A percentile compares a stretch with the other conserved stretches of the same genome.
Conservation (phyloP, 2,113 vertebrate species). For the Xiphophorus maculatus region DNA sequence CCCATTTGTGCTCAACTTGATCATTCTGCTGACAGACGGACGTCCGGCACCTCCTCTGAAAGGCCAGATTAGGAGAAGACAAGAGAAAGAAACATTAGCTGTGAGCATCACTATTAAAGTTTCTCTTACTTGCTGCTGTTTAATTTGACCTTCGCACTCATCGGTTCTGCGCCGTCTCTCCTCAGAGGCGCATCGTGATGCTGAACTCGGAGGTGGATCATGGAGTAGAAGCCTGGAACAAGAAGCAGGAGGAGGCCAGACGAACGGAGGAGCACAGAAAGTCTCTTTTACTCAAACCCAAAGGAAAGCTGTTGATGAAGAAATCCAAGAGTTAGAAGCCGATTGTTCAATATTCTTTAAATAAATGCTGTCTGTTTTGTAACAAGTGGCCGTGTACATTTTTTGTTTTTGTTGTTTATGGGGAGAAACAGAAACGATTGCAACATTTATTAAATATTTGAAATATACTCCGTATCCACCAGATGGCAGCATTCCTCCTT, state of each 20-base stretch:
- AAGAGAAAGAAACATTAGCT: conserved; percentile 80
- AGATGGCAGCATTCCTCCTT: conserved; percentile 73
- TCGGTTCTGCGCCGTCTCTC: not conserved
- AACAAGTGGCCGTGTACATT: not conserved
- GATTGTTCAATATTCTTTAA: not conserved
- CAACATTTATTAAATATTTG: not conserved
- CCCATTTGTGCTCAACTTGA: not conserved
- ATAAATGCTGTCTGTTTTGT: not conserved
- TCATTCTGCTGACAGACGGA: conserved; percentile 78
- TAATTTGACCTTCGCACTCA: fast-evolving
- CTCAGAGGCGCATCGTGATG: conserved; percentile 84
- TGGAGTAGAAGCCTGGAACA: conserved; percentile 79
- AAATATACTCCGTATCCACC: conserved; percentile 56
- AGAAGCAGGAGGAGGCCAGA: conserved; percentile 65
- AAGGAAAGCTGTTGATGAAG: conserved; percentile 77
- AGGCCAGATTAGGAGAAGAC: conserved; percentile 81
- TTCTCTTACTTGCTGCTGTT: not conserved
- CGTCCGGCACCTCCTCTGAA: conserved; percentile 84
- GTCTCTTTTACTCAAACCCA: conserved; percentile 82
- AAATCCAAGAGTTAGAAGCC: conserved; percentile 38
- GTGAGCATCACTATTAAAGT: conserved; percentile 72
- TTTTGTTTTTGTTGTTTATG: not conserved
- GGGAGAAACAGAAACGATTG: not conserved
- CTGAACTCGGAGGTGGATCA: conserved; percentile 83
- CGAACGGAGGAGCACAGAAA: conserved; percentile 66